Base-by-base conservation (phyloP, 2,113 vertebrate genomes). In the Vireo altiloquus region DNA sequence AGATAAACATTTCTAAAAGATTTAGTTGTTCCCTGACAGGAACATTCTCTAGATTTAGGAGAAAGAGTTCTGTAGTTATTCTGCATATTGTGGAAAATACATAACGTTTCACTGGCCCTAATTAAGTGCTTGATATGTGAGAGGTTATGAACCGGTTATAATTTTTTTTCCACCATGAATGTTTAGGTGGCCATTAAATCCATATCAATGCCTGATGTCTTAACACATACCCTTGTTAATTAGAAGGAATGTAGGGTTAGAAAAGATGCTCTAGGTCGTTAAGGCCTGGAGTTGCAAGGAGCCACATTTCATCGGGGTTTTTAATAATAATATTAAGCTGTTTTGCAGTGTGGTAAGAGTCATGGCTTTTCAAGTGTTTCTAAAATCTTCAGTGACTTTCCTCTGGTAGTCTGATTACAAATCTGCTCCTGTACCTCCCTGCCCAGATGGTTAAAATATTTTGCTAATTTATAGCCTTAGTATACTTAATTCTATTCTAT, bases 361-460 rank as follows among this genome's bases (percentile, higher is more conserved):
- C 0, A 0, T 46, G 13, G 7, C 1, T 75, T 53, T 76, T 42
- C 2, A 50, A 77, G 9, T 30, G 2, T 1, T 27, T 91, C 79
- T 30, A 1, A 47, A 71, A 33, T 1, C 0, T 70, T 77, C 31
- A 27, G 4, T 46, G 52, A 56, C 44, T 63, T 83, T 75, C 5
- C 9, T 33, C 13, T 7, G 5, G 6, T 56, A 61, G 18, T 59
- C 13, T 69, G 14, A 59, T n/a, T 91, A 9, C 13, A 92, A 35
- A 4, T n/a, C 35, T 81, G 8, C 6, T 77, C 13, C 40, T 60
- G 15, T 31, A 84, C 6, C 2, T 92, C 23, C 5, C 27, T 77
- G 17, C 27, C 35, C 27, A 52, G 13, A 64, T 59, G 13, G 5
- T 47, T 77, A 68, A 72, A 86, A 31, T 56, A 0, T 75, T 82